These are phyloP conservation scores for Bovichtus diacanthus DNA, from an alignment of 2,797 vertebrate genomes.

Conservation along the genomic window DNA sequence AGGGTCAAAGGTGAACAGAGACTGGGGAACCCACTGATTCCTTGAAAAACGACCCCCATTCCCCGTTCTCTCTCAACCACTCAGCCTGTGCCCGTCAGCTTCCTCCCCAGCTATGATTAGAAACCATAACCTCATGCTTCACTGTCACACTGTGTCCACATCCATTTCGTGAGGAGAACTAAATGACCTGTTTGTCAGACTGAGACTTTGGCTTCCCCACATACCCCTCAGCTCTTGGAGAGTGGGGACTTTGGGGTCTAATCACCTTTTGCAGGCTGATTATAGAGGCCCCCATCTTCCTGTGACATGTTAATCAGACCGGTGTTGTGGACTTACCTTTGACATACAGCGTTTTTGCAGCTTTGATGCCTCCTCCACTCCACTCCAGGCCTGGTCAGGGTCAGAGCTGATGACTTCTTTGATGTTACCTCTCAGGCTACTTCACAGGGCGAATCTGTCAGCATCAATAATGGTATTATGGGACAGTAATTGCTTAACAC, in stretches of 20 bases:
- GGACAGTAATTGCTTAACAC: constrained; percentile 54
- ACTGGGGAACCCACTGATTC: constrained; percentile 37
- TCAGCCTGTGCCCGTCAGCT: constrained; percentile 42
- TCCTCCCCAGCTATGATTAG: constrained; percentile 78
- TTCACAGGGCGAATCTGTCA: constrained; percentile 62
- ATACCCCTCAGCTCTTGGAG: constrained; percentile 32
- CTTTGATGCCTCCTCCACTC: constrained; percentile 69
- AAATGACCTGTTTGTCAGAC: constrained; percentile 64
- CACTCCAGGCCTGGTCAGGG: constrained; percentile 60
- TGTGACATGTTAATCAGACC: constrained; percentile 76
- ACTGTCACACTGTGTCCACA: constrained; percentile 73
- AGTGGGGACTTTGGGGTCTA: constrained; percentile 58
- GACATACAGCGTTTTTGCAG: constrained; percentile 43
- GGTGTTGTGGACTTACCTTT: constrained; percentile 53
- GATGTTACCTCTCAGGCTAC: constrained; percentile 65
- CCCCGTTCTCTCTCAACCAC: constrained; percentile 25
- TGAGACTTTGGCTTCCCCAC: constrained; percentile 28
- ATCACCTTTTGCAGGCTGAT: constrained; percentile 66
- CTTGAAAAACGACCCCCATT: constrained; percentile 42
- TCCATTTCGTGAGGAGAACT: constrained; percentile 71
- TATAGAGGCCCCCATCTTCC: constrained; percentile 62
- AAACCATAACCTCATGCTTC: constrained; percentile 76
- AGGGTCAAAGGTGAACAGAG: constrained; percentile 54
- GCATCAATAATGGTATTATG: constrained; percentile 44
- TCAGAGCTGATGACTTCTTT: constrained; percentile 68